Conservation (phyloP, 2,888 invertebrate genomes). For the Heliconius sara region DNA sequence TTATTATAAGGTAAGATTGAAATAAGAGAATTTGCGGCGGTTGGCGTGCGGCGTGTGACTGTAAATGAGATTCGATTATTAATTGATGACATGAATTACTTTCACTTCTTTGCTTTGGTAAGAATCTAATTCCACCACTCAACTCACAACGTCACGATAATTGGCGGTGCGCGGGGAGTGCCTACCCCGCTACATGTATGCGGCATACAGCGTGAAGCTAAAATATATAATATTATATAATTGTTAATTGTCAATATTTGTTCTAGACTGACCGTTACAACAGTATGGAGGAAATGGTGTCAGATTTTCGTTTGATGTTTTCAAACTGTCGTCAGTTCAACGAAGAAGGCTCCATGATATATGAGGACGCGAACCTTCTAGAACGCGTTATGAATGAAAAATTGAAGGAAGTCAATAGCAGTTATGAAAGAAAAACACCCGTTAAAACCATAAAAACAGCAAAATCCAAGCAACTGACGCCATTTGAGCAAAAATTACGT, state of each 20-base stretch:
- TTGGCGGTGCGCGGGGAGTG: no score
- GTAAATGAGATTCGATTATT: no score
- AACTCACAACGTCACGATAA: no score
- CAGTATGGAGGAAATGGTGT: slow-evolving; percentile 92
- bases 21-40: no score
- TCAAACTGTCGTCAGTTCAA: slow-evolving; percentile 98
- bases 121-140: no score
- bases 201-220: no score
- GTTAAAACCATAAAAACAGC: slow-evolving; percentile 77
- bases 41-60: no score
- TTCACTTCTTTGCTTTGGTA: no score
- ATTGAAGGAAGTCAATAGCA: slow-evolving; percentile 89
- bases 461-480: slow-evolving; percentile 78
- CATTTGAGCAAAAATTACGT: slow-evolving; percentile 90
- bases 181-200: no score
- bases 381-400: slow-evolving; percentile 93
- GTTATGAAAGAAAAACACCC: slow-evolving; percentile 79
- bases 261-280: slow-evolving; percentile 89
- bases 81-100: no score
- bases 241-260: background rate
- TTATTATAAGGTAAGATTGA: background rate
- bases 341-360: slow-evolving; percentile 96
- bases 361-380: slow-evolving; percentile 95
- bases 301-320: slow-evolving; percentile 97
- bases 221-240: background rate